phyloP scores from a whole-genome alignment of 2,888 invertebrate species.

The Scrobipalpa costella region DNA sequence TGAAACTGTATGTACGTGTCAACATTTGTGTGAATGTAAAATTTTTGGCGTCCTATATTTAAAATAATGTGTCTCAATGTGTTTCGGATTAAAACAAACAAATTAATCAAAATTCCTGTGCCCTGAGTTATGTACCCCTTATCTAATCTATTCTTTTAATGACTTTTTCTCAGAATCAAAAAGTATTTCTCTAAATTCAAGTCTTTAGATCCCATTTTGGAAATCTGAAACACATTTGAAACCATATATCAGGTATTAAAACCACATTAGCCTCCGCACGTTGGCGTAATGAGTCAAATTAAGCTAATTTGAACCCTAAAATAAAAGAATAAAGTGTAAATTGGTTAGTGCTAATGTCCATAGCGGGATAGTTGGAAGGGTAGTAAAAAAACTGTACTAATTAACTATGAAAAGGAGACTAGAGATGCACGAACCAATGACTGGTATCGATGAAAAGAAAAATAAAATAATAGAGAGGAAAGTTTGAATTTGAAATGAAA shows the following conservation, averaged over 20 bases:
- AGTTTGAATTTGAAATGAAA: too few relatives aligned
- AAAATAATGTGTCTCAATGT: too few relatives aligned
- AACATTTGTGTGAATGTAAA: too few relatives aligned
- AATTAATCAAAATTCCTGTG: too few relatives aligned
- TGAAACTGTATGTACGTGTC: too few relatives aligned
- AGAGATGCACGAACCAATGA: constrained; percentile 1
- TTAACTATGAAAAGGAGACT: constrained; percentile 31
- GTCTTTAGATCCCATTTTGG: constrained; percentile 5
- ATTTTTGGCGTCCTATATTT: too few relatives aligned
- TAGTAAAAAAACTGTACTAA: constrained; percentile 42
- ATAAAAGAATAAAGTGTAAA: constrained; percentile 30
- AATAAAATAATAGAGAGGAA: not conserved
- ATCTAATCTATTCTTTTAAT: not conserved
- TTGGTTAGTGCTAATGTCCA: not conserved
- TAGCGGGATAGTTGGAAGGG: constrained; percentile 35
- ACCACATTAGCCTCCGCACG: constrained; percentile 36
- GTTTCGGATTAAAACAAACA: too few relatives aligned
- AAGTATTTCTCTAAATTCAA: not conserved
- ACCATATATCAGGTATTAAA: constrained; percentile 40
- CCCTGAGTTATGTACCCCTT: too few relatives aligned
- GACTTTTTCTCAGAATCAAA: not conserved
- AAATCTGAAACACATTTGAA: constrained; percentile 28
- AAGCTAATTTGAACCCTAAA: constrained; percentile 11
- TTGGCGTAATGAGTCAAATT: not conserved
- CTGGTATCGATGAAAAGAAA: constrained; percentile 5